Conservation (phyloP, 2,797 vertebrate species). For the Neomorphus geoffroyi region DNA sequence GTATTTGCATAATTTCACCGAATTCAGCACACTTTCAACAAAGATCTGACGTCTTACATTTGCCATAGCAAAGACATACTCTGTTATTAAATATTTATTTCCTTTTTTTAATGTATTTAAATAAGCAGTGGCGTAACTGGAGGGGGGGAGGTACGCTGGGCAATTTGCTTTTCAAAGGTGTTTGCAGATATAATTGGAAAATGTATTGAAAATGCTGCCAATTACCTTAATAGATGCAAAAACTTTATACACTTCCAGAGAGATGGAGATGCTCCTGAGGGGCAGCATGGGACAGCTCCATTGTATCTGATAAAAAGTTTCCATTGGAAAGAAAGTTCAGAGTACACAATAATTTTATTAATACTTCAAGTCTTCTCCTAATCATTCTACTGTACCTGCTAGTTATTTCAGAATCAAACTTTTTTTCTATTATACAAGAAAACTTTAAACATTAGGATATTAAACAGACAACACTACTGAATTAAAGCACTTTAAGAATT, state of each 20-base stretch:
- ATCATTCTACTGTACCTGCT: background rate
- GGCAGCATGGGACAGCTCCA: background rate
- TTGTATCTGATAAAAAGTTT: background rate
- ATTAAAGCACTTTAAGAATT: background rate
- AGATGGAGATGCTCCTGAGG: background rate
- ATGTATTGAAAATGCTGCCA: slow-evolving; percentile 53
- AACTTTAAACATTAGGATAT: background rate
- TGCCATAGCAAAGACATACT: background rate
- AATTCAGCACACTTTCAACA: background rate
- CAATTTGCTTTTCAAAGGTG: slow-evolving; percentile 32
- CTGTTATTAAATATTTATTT: background rate
- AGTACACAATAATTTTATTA: background rate
- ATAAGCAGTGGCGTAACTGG: background rate
- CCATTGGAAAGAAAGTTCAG: background rate
- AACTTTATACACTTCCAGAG: slow-evolving; percentile 11
- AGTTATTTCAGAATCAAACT: background rate
- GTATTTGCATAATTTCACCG: background rate
- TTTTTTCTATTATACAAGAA: background rate
- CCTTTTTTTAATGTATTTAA: slow-evolving; percentile 36
- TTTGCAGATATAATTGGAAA: slow-evolving; percentile 55
- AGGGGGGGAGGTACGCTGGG: background rate
- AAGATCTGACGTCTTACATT: background rate
- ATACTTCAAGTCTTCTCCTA: background rate
- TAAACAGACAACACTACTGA: background rate
- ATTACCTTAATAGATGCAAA: slow-evolving; percentile 62